A percentile compares a stretch with the other conserved stretches of the same genome.
Conservation (phyloP, 1,140 invertebrate genomes). For the Cylas formicarius region DNA sequence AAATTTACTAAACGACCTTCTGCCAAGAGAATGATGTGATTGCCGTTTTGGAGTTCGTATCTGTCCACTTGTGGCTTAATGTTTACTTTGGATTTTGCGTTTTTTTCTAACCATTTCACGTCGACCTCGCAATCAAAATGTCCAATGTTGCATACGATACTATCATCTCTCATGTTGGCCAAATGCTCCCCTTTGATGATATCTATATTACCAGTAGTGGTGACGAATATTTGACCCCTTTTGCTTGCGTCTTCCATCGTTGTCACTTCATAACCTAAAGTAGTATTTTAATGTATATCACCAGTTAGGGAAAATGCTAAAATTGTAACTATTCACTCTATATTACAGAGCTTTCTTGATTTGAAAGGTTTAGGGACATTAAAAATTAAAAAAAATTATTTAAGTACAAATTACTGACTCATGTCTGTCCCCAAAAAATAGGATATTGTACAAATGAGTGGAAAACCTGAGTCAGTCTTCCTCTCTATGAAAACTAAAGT, state of each 20-base stretch:
- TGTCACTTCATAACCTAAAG: conserved; percentile 76
- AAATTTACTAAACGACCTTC: conserved; percentile 96
- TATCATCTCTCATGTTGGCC: conserved; percentile 88
- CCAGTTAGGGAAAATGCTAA: too few species aligned
- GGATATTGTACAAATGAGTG: too few species aligned
- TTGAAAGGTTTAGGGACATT: too few species aligned
- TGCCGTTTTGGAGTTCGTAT: conserved; percentile 82
- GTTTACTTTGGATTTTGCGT: conserved; percentile 81
- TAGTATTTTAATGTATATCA: too few species aligned
- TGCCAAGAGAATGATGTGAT: conserved; percentile 90
- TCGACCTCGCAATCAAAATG: conserved; percentile 99
- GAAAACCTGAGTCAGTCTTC: too few species aligned
- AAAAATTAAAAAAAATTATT: too few species aligned
- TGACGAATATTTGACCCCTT: conserved; percentile 94
- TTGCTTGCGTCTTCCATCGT: conserved; percentile 95
- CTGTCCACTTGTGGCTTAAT: conserved; percentile 99
- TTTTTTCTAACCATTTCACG: conserved; percentile 93
- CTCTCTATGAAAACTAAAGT: too few species aligned
- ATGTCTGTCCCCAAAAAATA: too few species aligned
- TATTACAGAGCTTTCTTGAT: too few species aligned
- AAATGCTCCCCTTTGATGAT: conserved; percentile 90
- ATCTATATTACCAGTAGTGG: conserved; percentile 93
- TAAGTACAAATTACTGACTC: too few species aligned
- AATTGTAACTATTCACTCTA: too few species aligned
- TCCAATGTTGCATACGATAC: conserved; percentile 98